These are phyloP conservation scores for Elgonia sp. DNA, from an alignment of 2,888 invertebrate species.

Conservation along the genomic window DNA sequence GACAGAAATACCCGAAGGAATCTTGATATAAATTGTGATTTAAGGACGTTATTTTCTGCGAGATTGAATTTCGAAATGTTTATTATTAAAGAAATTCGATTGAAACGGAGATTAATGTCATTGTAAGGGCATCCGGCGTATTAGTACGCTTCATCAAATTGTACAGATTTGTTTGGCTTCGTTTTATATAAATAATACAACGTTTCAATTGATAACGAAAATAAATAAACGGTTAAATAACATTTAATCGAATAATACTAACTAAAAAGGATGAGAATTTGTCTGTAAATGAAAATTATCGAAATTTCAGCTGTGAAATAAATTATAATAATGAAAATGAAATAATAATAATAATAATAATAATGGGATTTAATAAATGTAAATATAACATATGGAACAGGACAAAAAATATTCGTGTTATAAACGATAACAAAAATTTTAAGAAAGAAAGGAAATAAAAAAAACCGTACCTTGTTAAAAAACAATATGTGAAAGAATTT, in stretches of 20 bases:
- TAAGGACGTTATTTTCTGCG: conserved; percentile 46
- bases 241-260: no score
- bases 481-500: conserved; percentile 42
- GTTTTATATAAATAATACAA: not conserved
- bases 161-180: not conserved
- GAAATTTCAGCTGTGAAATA: no score
- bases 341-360: no score
- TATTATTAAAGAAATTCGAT: conserved; percentile 49
- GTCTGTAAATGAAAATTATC: no score
- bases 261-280: no score
- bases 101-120: conserved; percentile 42
- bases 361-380: no score
- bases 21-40: conserved; percentile 61
- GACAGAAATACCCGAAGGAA: conserved; percentile 55
- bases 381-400: no score
- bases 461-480: conserved; percentile 48
- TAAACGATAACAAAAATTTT: not conserved
- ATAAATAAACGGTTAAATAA: no score
- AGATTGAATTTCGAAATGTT: conserved; percentile 53
- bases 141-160: not conserved
- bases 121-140: not conserved
- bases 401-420: not conserved
- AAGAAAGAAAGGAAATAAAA: conserved; percentile 24
- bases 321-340: no score
- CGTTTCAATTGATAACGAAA: not conserved